These are phyloP conservation scores for Kryphioiulus occultus DNA, from an alignment of 2,888 invertebrate genomes.

Conservation along the genomic window DNA sequence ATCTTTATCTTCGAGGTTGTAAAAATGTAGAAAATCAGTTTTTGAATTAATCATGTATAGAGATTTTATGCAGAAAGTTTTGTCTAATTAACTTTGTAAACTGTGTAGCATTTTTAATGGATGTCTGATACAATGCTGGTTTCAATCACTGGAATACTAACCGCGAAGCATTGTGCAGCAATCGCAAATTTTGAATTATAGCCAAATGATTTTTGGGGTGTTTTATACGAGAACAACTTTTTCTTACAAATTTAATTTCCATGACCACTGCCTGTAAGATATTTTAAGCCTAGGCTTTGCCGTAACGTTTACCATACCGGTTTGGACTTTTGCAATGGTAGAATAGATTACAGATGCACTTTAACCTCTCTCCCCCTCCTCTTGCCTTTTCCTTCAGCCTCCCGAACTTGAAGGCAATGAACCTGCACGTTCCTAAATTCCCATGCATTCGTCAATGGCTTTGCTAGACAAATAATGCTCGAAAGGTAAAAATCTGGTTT, in stretches of 20 bases:
- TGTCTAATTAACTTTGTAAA: not conserved
- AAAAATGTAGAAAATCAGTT: not conserved
- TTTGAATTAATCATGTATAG: not conserved
- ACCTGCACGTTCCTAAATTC: not conserved
- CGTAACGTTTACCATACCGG: not conserved
- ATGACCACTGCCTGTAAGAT: too few relatives aligned
- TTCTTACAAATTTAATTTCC: too few relatives aligned
- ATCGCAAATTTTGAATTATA: not conserved
- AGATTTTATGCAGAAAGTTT: not conserved
- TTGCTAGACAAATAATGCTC: not conserved
- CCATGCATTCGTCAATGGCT: not conserved
- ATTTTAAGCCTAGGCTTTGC: too few relatives aligned
- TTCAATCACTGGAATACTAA: not conserved
- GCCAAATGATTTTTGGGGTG: not conserved
- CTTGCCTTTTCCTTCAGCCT: not conserved
- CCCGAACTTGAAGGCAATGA: not conserved
- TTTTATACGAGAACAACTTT: too few relatives aligned
- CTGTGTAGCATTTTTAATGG: not conserved
- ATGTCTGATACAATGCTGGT: not conserved
- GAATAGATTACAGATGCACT: not conserved
- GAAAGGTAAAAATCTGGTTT: not conserved
- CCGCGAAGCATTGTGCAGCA: not conserved
- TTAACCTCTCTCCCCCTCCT: not conserved
- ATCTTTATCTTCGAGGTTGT: not conserved
- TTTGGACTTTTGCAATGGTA: not conserved